Evolutionary conservation across 2,113 vertebrate species (phyloP).

Genomic region (Gobius niger): DNA sequence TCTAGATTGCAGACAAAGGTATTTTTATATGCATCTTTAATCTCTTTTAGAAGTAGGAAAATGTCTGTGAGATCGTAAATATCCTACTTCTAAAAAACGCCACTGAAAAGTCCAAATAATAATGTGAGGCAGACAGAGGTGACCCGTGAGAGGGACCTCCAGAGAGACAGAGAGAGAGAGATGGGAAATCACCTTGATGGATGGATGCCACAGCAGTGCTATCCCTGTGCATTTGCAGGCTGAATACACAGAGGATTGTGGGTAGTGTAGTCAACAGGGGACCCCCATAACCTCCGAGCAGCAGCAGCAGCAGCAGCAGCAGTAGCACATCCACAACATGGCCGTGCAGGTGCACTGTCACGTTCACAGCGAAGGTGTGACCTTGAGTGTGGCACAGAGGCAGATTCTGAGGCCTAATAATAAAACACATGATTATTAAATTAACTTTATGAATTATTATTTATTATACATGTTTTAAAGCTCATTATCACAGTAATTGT

Average conservation of each 20-base stretch:
- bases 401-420: slow-evolving; percentile 49
- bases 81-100: no score
- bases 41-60: no score
- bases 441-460: neutral
- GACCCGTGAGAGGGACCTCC: slow-evolving; percentile 41
- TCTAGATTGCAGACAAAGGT: no score
- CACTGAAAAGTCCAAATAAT: slow-evolving; percentile 39
- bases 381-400: slow-evolving; percentile 56
- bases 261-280: slow-evolving; percentile 6
- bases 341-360: slow-evolving; percentile 50
- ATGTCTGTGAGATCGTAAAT: no score
- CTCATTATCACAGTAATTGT: neutral
- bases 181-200: slow-evolving; percentile 62
- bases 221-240: slow-evolving; percentile 28
- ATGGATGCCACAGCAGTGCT: slow-evolving; percentile 36
- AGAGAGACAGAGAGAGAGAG: slow-evolving; percentile 19
- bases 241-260: slow-evolving; percentile 44
- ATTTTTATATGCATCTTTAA: no score
- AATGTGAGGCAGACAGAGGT: slow-evolving; percentile 47
- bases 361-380: slow-evolving; percentile 55
- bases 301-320: neutral
- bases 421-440: neutral
- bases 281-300: neutral
- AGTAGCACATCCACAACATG: neutral
- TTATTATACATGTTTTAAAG: neutral